Conservation (phyloP, 2,797 vertebrate species). For the Manis crassicaudata region DNA sequence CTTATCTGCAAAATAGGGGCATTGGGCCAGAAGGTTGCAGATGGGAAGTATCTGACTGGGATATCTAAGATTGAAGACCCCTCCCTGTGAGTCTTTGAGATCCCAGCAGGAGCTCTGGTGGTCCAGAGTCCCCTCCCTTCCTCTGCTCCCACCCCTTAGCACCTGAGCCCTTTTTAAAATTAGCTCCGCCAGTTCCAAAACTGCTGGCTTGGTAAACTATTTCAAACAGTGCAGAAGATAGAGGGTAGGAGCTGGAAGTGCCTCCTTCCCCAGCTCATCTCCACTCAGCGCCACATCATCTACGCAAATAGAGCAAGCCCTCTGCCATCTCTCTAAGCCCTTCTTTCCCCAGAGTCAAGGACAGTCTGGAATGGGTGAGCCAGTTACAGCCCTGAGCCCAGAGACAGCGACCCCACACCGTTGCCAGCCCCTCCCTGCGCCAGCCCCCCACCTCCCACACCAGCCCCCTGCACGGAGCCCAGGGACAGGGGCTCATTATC, state of each 20-base stretch:
- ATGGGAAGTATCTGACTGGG: too few relatives aligned
- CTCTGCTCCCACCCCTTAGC: not conserved
- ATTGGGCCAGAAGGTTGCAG: not conserved
- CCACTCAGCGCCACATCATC: not conserved
- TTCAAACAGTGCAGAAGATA: not conserved
- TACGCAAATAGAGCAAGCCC: not conserved
- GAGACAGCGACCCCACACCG: not conserved
- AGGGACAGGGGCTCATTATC: slow-evolving; percentile 67
- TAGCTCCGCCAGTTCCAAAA: not conserved
- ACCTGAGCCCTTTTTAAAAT: not conserved
- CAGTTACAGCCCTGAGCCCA: not conserved
- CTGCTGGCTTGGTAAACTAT: not conserved
- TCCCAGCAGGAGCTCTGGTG: not conserved
- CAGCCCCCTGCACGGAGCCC: not conserved
- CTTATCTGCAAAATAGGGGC: not conserved
- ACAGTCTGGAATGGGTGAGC: not conserved
- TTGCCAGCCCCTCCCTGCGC: not conserved
- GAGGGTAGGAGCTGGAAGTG: not conserved
- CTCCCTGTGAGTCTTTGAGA: not conserved
- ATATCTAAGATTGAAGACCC: not conserved
- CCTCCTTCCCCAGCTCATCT: not conserved
- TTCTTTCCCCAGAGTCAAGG: not conserved
- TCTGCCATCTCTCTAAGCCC: not conserved
- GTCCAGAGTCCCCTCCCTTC: not conserved
- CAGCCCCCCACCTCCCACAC: not conserved